Evolutionary conservation across 35 echinoderm and acorn worm species (phyloP), one percentile per base, ranked within the genome.

Genomic region (Ophiothrix spiculata): DNA sequence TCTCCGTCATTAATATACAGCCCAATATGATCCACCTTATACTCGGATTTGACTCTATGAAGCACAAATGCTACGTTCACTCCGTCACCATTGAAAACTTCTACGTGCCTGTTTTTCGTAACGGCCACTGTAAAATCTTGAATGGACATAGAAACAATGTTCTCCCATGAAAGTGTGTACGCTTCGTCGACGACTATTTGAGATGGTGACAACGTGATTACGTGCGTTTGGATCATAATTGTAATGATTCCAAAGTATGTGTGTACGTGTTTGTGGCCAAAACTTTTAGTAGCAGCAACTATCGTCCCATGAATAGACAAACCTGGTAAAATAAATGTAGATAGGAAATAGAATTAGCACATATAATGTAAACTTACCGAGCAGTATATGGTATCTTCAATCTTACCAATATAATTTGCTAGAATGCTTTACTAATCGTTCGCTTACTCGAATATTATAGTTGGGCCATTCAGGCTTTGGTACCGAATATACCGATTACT

Each of bases 21-120:
- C 35, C 81, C 81, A n/a, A 84, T 32, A 34, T 84, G 81, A 60
- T 84, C 80, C 54, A 74, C 45, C 35, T 84, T 84, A 37, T 33
- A 84, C 8, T 33, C 34, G n/a, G 37, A 32, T 25, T 84, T 84
- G 28, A 84, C 63, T 36, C 40, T 31, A 23, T 84, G 81, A 19
- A 84, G 36, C 54, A 84, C 35, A 60, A 84, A 64, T 13, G 33
- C 80, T 16, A 82, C 39, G 1, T 46, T 35, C 35, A 4, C 8
- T 3, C 81, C 81, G 19, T 84, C 81, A 36, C 19, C 63, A 32
- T 34, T 64, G 31, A 16, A 17, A 63, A 63, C 33, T 37, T 21
- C 54, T 10, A 64, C 56, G 15, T 64, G 14, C 17, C 63, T 3
- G 32, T 35, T 39, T 16, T 34, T 1, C 25, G 34, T 16, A 17